Evolutionary conservation across 64 coral and sea anemone genomes (phyloP).

Genomic region (Porites lutea): DNA sequence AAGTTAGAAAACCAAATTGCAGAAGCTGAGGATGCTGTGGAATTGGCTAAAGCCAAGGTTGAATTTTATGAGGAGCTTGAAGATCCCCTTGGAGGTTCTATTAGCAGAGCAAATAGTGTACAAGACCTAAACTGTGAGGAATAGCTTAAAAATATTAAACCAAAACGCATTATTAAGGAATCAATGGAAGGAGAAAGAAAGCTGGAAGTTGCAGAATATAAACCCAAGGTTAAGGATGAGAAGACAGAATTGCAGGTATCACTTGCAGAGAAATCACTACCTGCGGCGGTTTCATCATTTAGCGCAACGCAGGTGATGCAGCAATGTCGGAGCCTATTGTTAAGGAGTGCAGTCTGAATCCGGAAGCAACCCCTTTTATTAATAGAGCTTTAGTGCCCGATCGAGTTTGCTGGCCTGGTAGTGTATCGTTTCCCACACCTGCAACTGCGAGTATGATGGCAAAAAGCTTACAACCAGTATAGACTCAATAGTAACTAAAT

Average conservation of each 20-base stretch:
- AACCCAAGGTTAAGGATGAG: not conserved
- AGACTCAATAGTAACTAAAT: constrained; percentile 43
- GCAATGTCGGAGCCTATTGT: too few species aligned
- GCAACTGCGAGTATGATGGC: constrained; percentile 5
- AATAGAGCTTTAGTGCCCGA: not conserved
- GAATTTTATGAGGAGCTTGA: constrained; percentile 37
- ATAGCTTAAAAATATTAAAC: too few species aligned
- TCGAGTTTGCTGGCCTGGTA: not conserved
- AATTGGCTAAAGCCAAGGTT: constrained; percentile 65
- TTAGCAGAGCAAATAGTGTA: too few species aligned
- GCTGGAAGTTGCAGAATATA: not conserved
- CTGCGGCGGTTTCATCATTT: not conserved
- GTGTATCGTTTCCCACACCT: not conserved
- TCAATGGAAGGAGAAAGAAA: too few species aligned
- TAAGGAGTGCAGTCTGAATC: constrained; percentile 6
- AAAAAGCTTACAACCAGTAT: constrained; percentile 28
- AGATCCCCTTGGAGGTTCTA: too few species aligned
- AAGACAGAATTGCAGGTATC: not conserved
- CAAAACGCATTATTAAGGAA: too few species aligned
- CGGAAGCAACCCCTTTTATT: not conserved
- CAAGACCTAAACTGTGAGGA: too few species aligned
- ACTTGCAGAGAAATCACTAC: not conserved
- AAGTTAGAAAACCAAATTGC: constrained; percentile 63
- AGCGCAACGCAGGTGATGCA: not conserved
- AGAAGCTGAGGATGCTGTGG: not conserved